Evolutionary conservation across 2,888 invertebrate genomes (phyloP), one percentile per base, ranked within the genome.

Genomic region (Leptopterna dolabrata): DNA sequence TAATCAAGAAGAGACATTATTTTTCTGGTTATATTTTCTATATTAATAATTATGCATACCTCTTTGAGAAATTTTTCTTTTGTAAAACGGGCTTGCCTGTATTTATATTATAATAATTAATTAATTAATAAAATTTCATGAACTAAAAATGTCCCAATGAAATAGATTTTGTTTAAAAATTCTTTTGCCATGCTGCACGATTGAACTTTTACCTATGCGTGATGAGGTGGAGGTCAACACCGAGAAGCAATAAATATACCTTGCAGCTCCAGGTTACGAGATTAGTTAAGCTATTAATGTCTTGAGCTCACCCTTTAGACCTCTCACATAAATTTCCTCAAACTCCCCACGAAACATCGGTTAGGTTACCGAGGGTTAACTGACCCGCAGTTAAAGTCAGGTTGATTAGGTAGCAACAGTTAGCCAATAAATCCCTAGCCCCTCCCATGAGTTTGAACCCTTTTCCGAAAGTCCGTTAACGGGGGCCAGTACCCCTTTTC

Each of bases 291-390:
- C 73, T 76, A 76, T 76, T 76, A 76, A 76, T 19, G 73, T 76
- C 73, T 76, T 76, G 73, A 86, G 51, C 88, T 81, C 88, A 83
- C 80, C 41, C 84, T 76, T 45, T 63, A 4, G 24, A 87, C 70
- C 76, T 36, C 19, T 70, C 47, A 29, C 43, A 81, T 82, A 51
- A 55, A 47, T 81, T 71, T 83, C 78, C 83, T 47, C 51, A 47
- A 71, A 70, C 83, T 41, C 43, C 76, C 87, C 87, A 78, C 45
- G 55, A 70, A 55, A 76, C 83, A 87, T 87, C 87, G 88, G 87
- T 76, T 76, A 76, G 73, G 73, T 76, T 76, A 76, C 63, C 63
- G 63, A 63, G 24, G 63, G 63, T 73, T 73, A 78, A 78, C 81
- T 81, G 81, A 81, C 81, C 78, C 51, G 55, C 55, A 24, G 81